These are phyloP conservation scores for Autographa pulchrina DNA, from an alignment of 2,888 invertebrate genomes.

Conservation along the genomic window DNA sequence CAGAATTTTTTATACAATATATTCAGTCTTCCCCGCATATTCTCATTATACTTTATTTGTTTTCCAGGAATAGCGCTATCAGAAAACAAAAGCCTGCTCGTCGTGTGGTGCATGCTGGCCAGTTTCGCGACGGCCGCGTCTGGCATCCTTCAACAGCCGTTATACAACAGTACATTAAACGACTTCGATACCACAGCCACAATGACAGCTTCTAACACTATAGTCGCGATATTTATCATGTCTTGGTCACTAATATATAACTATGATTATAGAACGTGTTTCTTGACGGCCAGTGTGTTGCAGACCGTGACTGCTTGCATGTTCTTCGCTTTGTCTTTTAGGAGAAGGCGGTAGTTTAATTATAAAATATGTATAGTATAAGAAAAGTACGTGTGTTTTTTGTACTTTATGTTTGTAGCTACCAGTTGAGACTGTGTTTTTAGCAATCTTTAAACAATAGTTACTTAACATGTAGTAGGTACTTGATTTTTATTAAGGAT, in stretches of 20 bases:
- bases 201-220: constrained; percentile 79
- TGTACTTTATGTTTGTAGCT: no score
- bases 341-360: constrained; percentile 69
- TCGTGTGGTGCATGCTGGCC: constrained; percentile 84
- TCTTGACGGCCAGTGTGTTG: constrained; percentile 78
- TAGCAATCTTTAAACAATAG: no score
- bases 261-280: constrained; percentile 80
- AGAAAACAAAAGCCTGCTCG: constrained; percentile 75
- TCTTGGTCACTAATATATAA: constrained; percentile 78
- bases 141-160: constrained; percentile 80
- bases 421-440: neutral
- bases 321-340: constrained; percentile 80
- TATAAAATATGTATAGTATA: neutral
- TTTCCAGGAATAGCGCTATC: constrained; percentile 81
- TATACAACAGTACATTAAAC: constrained; percentile 82
- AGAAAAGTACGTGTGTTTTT: no score
- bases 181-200: constrained; percentile 86
- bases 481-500: no score
- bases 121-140: constrained; percentile 81
- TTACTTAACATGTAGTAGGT: no score
- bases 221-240: constrained; percentile 79
- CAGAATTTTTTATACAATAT: no score
- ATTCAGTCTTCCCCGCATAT: no score
- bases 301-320: constrained; percentile 77
- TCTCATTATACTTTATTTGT: neutral